A percentile compares a stretch with the other conserved stretches of the same genome.
Evolutionary conservation across 1,140 invertebrate genomes (phyloP).

Genomic region (Catajapyx aquilonaris): DNA sequence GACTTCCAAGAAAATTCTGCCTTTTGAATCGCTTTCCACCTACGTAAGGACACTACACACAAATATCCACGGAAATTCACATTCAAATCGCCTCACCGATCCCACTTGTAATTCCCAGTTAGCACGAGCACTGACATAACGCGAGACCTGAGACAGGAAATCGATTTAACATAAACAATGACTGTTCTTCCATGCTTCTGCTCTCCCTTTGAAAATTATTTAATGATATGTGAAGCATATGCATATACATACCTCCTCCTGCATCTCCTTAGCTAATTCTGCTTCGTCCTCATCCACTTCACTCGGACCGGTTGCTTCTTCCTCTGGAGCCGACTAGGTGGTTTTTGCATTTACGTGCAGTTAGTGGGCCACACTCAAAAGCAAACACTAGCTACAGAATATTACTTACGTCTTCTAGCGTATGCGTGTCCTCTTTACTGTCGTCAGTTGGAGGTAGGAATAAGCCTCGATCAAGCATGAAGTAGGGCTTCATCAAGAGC

Average conservation of each 20-base stretch:
- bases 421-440: constrained; percentile 28
- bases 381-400: not conserved
- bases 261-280: constrained; percentile 14
- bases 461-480: constrained; percentile 32
- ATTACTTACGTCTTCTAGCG: constrained; percentile 7
- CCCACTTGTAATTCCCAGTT: not conserved
- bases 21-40: too few relatives aligned
- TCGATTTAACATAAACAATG: too few relatives aligned
- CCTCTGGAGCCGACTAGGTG: not conserved
- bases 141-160: not conserved
- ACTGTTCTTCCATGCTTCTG: too few relatives aligned
- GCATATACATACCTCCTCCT: constrained; percentile 9
- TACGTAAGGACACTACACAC: too few relatives aligned
- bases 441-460: constrained; percentile 12
- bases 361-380: constrained; percentile 19
- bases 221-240: too few relatives aligned
- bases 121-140: not conserved
- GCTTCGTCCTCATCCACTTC: constrained; percentile 10
- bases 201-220: too few relatives aligned
- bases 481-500: constrained; percentile 52
- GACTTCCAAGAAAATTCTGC: too few relatives aligned
- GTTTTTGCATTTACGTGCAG: constrained; percentile 14
- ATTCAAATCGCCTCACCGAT: too few relatives aligned
- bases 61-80: too few relatives aligned
- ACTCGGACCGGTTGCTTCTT: constrained; percentile 20